Evolutionary conservation across 2,113 vertebrate genomes (phyloP).

Genomic region (Athene noctua): DNA sequence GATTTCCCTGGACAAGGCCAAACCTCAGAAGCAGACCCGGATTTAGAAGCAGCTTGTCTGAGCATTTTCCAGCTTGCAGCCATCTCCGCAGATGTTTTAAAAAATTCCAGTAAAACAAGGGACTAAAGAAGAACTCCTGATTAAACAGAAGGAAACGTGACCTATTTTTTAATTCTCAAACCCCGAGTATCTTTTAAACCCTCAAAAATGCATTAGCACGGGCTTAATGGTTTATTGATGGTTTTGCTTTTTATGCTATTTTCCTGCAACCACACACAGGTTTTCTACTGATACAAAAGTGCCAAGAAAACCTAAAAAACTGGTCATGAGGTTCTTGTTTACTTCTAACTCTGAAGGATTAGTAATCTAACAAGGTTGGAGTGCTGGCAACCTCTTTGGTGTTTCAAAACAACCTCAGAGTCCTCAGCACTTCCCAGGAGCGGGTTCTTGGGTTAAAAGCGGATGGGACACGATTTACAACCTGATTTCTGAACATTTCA

Average conservation of each 20-base stretch:
- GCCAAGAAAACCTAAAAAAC: not conserved
- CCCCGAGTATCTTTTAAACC: not conserved
- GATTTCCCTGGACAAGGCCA: rapidly evolving
- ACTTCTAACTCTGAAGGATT: not conserved
- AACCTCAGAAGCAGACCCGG: not conserved
- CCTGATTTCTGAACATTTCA: not conserved
- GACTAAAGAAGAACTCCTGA: not conserved
- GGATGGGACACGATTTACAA: rapidly evolving
- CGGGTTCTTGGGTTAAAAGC: not conserved
- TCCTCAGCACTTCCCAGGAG: not conserved
- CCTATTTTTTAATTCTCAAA: not conserved
- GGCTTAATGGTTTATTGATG: not conserved
- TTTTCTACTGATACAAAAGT: not conserved
- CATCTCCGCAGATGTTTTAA: not conserved
- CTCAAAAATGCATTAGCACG: not conserved
- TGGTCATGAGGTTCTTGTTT: not conserved
- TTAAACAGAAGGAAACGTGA: not conserved
- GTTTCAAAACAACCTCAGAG: not conserved
- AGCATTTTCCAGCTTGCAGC: not conserved
- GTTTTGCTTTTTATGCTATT: not conserved
- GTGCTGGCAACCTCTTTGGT: not conserved
- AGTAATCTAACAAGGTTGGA: not conserved
- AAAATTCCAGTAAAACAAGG: not conserved
- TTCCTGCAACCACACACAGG: not conserved
- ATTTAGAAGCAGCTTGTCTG: not conserved